Evolutionary conservation across 2,888 invertebrate species (phyloP), one percentile per base, ranked within the genome.

Genomic region (Eupithecia pulchellata): DNA sequence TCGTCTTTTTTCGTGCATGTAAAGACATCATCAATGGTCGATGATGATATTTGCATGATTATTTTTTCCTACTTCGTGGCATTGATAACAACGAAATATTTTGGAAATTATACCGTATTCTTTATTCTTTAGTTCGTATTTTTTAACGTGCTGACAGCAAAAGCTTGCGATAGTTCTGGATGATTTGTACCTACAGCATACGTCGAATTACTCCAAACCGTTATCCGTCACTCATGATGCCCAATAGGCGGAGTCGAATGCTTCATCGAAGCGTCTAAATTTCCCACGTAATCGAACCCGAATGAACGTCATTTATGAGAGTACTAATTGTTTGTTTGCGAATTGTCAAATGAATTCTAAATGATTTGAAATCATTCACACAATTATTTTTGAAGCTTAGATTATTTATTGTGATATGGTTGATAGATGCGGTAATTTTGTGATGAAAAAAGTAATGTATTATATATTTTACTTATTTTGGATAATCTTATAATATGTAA

Each of bases 301-400:
- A 90, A 90, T 86, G 89, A 86, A 84, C 88, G 85, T 84, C n/a
- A n/a, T n/a, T n/a, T 75, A 68, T 70, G 68, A 55, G 74, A 75
- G 69, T 75, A 72, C 84, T 91, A 92, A 92, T 93, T 92, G 92
- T 89, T 91, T 91, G 91, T 92, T 92, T 92, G 92, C 91, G n/a
- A n/a, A n/a, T n/a, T n/a, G n/a, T n/a, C n/a, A n/a, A n/a, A n/a
- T n/a, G n/a, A n/a, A n/a, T n/a, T n/a, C n/a, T n/a, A n/a, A n/a
- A 89, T 91, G 90, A 91, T 92, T 91, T 91, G 81, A 83, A 92
- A 90, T 89, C 88, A 88, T 85, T 86, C 87, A 84, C n/a, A 84
- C 84, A 85, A 73, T 69, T 63, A 62, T 39, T 64, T 68, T 69
- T 57, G 66, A 47, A 34, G 20, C 25, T n/a, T n/a, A n/a, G 32